Conservation (phyloP, 2,888 invertebrate species). For the Eretmocerus hayati region DNA sequence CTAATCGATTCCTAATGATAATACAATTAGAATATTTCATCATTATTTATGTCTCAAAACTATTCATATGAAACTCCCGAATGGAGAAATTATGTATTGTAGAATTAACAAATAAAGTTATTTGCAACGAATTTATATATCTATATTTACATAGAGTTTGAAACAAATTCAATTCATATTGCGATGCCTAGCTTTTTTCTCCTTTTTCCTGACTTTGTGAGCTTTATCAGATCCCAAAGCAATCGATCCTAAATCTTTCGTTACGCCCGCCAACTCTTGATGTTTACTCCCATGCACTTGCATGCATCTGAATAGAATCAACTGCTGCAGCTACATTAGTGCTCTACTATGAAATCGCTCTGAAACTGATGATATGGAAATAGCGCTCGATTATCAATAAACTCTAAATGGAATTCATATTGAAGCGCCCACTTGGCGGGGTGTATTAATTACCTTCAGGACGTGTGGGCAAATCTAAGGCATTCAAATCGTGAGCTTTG, state of each 20-base stretch:
- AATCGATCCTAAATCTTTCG: constrained; percentile 32
- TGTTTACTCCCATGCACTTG: neutral
- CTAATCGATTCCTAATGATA: too few relatives aligned
- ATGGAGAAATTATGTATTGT: constrained; percentile 1
- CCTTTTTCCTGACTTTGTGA: constrained; percentile 14
- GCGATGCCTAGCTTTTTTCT: constrained; percentile 17
- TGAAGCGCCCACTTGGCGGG: neutral
- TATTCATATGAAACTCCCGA: neutral
- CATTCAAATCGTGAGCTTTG: constrained; percentile 65
- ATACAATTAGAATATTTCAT: too few relatives aligned
- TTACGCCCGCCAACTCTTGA: constrained; percentile 34
- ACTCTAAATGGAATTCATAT: neutral
- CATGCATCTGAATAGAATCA: neutral
- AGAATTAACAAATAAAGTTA: constrained; percentile 5
- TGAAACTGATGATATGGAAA: constrained; percentile 25
- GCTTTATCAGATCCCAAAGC: constrained; percentile 15
- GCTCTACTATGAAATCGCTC: constrained; percentile 29
- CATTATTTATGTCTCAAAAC: too few relatives aligned
- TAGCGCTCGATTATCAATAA: neutral
- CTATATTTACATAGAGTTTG: constrained; percentile 8
- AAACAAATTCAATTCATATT: constrained; percentile 13
- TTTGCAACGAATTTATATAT: neutral
- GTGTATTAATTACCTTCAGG: constrained; percentile 51
- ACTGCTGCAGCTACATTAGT: too few relatives aligned
- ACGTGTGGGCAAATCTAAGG: constrained; percentile 58